Evolutionary conservation across 2,888 invertebrate species (phyloP).

Genomic region (Andricus curvator): DNA sequence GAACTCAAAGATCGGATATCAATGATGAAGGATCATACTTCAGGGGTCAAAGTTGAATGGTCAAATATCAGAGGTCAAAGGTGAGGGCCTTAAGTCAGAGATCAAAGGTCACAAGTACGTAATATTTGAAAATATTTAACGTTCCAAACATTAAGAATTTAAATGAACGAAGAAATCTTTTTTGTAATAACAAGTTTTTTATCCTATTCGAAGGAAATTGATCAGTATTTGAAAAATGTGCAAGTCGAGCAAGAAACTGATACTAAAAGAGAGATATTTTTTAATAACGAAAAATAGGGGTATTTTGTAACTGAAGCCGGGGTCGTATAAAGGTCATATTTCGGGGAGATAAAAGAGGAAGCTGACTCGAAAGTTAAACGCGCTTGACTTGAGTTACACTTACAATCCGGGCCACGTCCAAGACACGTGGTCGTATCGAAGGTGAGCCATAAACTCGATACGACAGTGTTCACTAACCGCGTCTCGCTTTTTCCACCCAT

Average conservation of each 20-base stretch:
- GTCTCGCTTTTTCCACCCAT: constrained; percentile 48
- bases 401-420: constrained; percentile 59
- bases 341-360: constrained; percentile 60
- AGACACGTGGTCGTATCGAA: constrained; percentile 59
- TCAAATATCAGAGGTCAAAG: too few relatives aligned
- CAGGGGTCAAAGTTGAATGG: too few relatives aligned
- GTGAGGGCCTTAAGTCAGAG: too few relatives aligned
- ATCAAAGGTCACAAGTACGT: too few relatives aligned
- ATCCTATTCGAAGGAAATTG: not conserved
- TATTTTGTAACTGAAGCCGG: constrained; percentile 43
- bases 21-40: too few relatives aligned
- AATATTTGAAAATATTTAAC: too few relatives aligned
- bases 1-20: too few relatives aligned
- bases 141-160: too few relatives aligned
- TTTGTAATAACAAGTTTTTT: too few relatives aligned
- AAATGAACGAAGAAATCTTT: too few relatives aligned
- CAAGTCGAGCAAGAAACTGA: constrained; percentile 14
- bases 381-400: constrained; percentile 57
- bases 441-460: constrained; percentile 59
- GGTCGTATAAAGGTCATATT: constrained; percentile 55
- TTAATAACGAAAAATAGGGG: constrained; percentile 1
- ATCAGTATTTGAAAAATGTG: not conserved
- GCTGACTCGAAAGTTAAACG: constrained; percentile 66
- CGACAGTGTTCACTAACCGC: constrained; percentile 49
- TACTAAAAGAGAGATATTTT: constrained; percentile 17